Evolutionary conservation across 2,113 vertebrate species (phyloP).

Genomic region (Pelecanus crispus): DNA sequence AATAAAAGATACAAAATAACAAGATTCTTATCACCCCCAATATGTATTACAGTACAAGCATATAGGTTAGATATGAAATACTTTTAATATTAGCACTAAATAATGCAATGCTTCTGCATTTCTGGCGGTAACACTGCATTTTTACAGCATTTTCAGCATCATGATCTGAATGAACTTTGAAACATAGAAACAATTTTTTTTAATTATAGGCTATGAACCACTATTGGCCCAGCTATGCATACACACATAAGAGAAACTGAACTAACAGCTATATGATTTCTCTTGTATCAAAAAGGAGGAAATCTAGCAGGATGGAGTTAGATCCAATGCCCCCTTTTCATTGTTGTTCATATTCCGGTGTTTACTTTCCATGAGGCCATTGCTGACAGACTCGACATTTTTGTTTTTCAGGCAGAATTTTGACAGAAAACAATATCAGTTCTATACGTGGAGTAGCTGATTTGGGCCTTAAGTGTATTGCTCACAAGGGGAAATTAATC

Average conservation of each 20-base stretch:
- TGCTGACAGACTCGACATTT: not conserved
- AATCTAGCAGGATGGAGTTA: not conserved
- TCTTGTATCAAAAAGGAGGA: not conserved
- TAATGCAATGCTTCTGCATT: not conserved
- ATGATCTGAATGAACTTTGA: not conserved
- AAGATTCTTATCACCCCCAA: not conserved
- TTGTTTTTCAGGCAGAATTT: not conserved
- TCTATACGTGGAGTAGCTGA: not conserved
- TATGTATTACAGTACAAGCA: not conserved
- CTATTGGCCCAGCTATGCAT: not conserved
- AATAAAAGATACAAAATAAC: not conserved
- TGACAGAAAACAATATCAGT: not conserved
- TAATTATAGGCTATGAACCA: not conserved
- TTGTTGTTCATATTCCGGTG: not conserved
- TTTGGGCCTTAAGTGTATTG: constrained; percentile 3
- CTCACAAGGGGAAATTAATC: constrained; percentile 26
- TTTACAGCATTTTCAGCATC: not conserved
- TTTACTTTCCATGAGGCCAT: not conserved
- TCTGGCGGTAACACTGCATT: not conserved
- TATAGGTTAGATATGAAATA: not conserved
- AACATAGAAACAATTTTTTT: not conserved
- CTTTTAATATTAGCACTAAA: not conserved
- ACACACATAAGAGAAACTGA: not conserved
- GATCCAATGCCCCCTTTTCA: not conserved
- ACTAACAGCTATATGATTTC: not conserved